Evolutionary conservation across 2,888 invertebrate species (phyloP).

Genomic region (Pherbina coryleti): DNA sequence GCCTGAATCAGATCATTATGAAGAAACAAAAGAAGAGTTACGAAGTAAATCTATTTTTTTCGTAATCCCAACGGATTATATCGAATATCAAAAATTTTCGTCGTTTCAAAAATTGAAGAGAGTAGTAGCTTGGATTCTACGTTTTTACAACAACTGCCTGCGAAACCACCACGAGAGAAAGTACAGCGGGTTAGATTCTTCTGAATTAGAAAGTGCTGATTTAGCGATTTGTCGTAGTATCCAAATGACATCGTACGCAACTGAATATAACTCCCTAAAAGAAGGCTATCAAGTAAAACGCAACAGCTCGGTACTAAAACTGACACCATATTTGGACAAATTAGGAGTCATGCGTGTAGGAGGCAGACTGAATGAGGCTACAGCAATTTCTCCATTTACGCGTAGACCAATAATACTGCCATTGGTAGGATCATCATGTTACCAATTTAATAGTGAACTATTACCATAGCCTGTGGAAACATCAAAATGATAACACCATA

Average conservation of each 20-base stretch:
- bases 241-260: neutral
- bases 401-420: constrained; percentile 7
- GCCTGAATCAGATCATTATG: neutral
- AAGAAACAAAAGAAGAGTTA: neutral
- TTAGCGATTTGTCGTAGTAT: no score
- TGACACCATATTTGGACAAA: constrained; percentile 2
- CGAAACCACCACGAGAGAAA: neutral
- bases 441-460: constrained; percentile 10
- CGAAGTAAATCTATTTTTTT: neutral
- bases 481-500: constrained; percentile 34
- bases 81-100: neutral
- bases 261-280: neutral
- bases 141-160: no score
- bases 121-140: no score
- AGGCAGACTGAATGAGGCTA: neutral
- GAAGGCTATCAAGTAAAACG: neutral
- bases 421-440: neutral
- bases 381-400: neutral
- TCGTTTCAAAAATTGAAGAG: no score
- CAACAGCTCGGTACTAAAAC: neutral
- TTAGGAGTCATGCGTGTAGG: neutral
- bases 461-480: constrained; percentile 23
- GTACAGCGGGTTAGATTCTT: neutral
- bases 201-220: neutral
- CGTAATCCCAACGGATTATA: neutral